Evolutionary conservation across 2,888 invertebrate species (phyloP), one percentile per base, ranked within the genome.

Genomic region (Thera britannica): DNA sequence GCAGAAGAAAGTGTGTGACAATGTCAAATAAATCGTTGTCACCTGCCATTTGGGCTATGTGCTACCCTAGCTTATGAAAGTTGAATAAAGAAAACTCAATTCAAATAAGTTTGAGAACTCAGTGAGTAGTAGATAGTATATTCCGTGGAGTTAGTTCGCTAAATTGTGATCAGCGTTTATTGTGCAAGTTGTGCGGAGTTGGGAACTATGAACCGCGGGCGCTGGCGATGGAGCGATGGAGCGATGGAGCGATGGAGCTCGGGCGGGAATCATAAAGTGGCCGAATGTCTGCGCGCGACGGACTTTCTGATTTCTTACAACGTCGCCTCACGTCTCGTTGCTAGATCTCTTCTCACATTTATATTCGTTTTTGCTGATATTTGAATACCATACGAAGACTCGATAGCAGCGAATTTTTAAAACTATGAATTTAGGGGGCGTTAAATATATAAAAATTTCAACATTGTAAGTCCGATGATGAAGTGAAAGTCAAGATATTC

Each of bases 141-240:
- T 46, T 46, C 44, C 9, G 9, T 46, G 44, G 9, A 1, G 34
- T 34, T 51, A 52, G 66, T 55, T 58, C 58, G 58, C 67, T 67
- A 54, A 62, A 67, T 67, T 67, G 62, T 58, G 67, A 67, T 67
- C 67, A 67, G 67, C 67, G 57, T 54, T 67, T 67, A 62, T 67
- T 67, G 67, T 67, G 34, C 54, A 62, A 67, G 7, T 67, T 62
- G n/a, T 48, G 23, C 49, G 11, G 54, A 58, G 54, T 58, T 59
- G 36, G 41, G 6, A 8, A 51, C 46, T 46, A 34, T 12, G 23
- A 55, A 49, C 65, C 23, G 56, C 65, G 11, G 56, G 35, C n/a
- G n/a, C n/a, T n/a, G n/a, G n/a, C 48, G 56, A 59, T 55, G 49
- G 58, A 65, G 55, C 60, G 59, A 48, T 9, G n/a, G 23, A 23